Base-by-base conservation (phyloP, 2,797 vertebrate species). In the Aviceda cuculoides region DNA sequence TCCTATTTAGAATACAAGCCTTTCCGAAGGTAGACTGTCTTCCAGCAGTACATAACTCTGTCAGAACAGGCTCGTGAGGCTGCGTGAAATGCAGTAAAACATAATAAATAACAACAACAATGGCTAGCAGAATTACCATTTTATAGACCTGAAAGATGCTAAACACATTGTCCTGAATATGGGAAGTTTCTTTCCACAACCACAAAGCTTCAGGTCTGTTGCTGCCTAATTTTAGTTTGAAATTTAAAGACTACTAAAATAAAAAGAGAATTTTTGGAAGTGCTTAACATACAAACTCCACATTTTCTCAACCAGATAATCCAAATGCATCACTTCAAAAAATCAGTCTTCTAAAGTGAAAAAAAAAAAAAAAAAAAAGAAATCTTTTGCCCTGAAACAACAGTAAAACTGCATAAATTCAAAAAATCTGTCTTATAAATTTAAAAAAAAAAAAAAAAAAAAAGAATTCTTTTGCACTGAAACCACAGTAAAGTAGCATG, bases 51-150 rank as follows among this genome's bases (percentile, higher is more conserved):
- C n/a, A 73, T 87, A 93, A 89, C 29, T 85, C 78, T 91, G 59
- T 90, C 44, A 78, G 67, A 92, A 95, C 16, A 8, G 65, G 40
- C 49, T 93, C 17, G 10, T 42, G 50, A 93, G n/a, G 26, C 46
- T 67, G 15, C 35, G 19, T 90, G 88, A 92, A 93, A 86, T 50
- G n/a, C 40, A 86, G 74, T 94, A 93, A 94, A 97, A 79, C 33
- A 52, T 24, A 87, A 92, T 87, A 90, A 90, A 88, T 91, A 87
- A 84, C 39, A 87, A 39, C 37, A 77, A 70, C 72, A 90, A 53
- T 49, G 40, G n/a, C 47, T 49, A 52, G 28, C 26, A 84, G 63
- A 92, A 87, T 90, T 93, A 33, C 29, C 26, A 63, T 87, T 90
- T 92, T 80, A 85, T 89, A 81, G 55, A 58, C n/a, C 44, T 89